phyloP scores from a whole-genome alignment of 1,140 invertebrate genomes.

The Micrasema minimum region DNA sequence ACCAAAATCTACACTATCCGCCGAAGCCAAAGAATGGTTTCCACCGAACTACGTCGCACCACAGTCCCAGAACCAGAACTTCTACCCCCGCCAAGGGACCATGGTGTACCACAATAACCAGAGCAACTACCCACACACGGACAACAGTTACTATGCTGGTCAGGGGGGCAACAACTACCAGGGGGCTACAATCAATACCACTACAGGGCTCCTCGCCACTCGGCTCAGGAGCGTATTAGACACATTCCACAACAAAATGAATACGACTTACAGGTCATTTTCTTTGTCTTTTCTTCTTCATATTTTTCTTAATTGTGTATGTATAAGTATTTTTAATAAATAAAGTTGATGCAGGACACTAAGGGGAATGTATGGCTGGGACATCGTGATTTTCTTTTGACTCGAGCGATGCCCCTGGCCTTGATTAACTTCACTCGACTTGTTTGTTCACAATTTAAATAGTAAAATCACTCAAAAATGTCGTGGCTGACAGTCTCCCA shows the following conservation, averaged over 20 bases:
- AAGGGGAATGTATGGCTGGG: too few relatives aligned
- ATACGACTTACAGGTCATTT: conserved; percentile 59
- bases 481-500: too few relatives aligned
- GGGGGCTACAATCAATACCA: conserved; percentile 45
- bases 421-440: too few relatives aligned
- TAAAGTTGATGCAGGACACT: too few relatives aligned
- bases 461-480: too few relatives aligned
- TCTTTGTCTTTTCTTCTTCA: too few relatives aligned
- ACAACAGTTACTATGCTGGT: conserved; percentile 20
- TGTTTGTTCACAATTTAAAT: too few relatives aligned
- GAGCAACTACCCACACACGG: conserved; percentile 32
- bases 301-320: too few relatives aligned
- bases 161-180: conserved; percentile 21
- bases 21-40: conserved; percentile 67
- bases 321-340: too few relatives aligned
- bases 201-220: conserved; percentile 58
- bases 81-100: conserved; percentile 54
- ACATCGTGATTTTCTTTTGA: too few relatives aligned
- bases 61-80: conserved; percentile 55
- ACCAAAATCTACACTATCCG: conserved; percentile 60
- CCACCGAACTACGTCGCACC: conserved; percentile 62
- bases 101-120: conserved; percentile 45
- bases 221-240: conserved; percentile 62
- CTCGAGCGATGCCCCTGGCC: too few relatives aligned
- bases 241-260: conserved; percentile 62